Base-by-base conservation (phyloP, 2,113 vertebrate genomes). In the Pteruthius melanotis region DNA sequence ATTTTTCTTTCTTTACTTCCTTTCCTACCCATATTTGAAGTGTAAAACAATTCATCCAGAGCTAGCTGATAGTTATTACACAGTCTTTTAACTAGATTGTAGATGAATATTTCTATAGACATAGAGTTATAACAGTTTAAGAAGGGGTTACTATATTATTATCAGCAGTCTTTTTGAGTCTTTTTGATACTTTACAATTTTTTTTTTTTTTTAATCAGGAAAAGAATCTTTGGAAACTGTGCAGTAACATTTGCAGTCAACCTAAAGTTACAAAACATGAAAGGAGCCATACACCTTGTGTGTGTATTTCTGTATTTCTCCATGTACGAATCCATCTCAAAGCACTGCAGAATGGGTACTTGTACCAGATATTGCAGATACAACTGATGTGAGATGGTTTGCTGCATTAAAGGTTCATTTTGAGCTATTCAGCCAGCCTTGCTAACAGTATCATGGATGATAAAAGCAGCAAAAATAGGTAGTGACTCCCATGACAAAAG, bases 221-320 rank as follows among this genome's bases (percentile, higher is more conserved):
- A 63, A 4, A 75, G 7, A 27, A 39, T 53, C 2, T 75, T 90
- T 47, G 37, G 9, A 56, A 92, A 60, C 20, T 33, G 7, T 24
- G 5, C 14, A 27, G 71, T 65, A 90, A 31, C 3, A n/a, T 27
- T 50, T 74, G 1, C 22, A n/a, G 24, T 56, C 53, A 65, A 64
- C 6, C 1, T 18, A 5, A 57, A 59, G 20, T 49, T 53, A 52
- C 2, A 22, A 87, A 83, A 54, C 35, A 33, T 11, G 23, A 66
- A 74, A 65, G 14, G 50, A 70, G 33, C 8, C 4, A 4, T 20
- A 26, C 1, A 11, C 0, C 0, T 16, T 30, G 9, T 21, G 2
- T 14, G 5, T 33, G 37, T 9, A 44, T 33, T 15, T 64, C 15
- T 77, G 3, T 56, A 18, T 88, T 65, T 83, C 19, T 69, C 11